These are phyloP conservation scores for Pomacea maculata DNA, from an alignment of 1,140 invertebrate species.

Conservation along the genomic window DNA sequence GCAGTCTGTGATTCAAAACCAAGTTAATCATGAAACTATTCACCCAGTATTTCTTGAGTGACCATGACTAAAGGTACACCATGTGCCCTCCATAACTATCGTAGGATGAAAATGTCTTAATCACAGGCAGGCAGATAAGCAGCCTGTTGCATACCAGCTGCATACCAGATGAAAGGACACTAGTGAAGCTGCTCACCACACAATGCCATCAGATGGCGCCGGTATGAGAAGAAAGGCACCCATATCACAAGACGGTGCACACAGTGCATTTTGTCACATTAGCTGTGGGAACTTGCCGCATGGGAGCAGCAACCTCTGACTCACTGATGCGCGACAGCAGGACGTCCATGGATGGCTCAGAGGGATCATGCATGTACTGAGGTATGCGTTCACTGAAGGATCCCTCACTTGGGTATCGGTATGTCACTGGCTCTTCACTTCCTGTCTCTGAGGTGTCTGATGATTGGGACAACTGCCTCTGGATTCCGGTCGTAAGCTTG, in stretches of 20 bases:
- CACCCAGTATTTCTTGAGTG: too few species aligned
- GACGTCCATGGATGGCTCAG: slow-evolving; percentile 31
- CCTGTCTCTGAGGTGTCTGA: not conserved
- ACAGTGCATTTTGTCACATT: slow-evolving; percentile 49
- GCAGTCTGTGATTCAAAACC: too few species aligned
- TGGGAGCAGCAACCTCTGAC: slow-evolving; percentile 19
- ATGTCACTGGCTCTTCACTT: not conserved
- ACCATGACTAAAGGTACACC: too few species aligned
- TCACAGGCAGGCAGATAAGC: too few species aligned
- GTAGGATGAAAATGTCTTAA: too few species aligned
- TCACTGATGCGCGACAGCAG: slow-evolving; percentile 28
- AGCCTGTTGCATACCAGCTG: too few species aligned
- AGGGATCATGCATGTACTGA: slow-evolving; percentile 9
- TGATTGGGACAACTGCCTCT: not conserved
- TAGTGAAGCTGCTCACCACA: too few species aligned
- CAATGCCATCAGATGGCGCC: too few species aligned
- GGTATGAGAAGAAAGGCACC: too few species aligned
- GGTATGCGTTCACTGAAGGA: slow-evolving; percentile 27
- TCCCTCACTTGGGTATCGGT: slow-evolving; percentile 13
- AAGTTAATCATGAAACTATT: too few species aligned
- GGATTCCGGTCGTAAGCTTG: not conserved
- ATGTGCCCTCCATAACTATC: too few species aligned
- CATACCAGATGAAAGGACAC: too few species aligned
- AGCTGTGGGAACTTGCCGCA: slow-evolving; percentile 27
- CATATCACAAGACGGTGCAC: slow-evolving; percentile 39